A percentile compares a stretch with the other conserved stretches of the same genome.
These are phyloP conservation scores for Sanderia malayensis DNA, from an alignment of 30 jellyfish, hydroid and myxozoan genomes.

Conservation along the genomic window DNA sequence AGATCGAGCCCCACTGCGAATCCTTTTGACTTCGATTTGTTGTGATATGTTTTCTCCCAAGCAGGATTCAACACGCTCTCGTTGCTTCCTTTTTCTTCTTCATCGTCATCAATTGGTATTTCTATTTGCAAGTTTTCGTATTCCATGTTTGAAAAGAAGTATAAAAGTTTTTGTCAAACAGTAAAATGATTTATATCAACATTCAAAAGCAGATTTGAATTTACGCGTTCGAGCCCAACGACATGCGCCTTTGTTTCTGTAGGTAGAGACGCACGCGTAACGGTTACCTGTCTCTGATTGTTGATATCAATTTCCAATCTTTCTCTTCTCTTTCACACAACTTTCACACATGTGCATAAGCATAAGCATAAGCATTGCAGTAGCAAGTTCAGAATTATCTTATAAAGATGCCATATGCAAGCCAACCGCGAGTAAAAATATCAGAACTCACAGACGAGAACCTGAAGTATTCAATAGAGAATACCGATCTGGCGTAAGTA, in stretches of 20 bases:
- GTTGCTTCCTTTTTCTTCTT: constrained; percentile 6
- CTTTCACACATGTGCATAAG: too few relatives aligned
- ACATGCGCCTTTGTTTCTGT: too few relatives aligned
- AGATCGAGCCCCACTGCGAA: constrained; percentile 79
- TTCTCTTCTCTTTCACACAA: too few relatives aligned
- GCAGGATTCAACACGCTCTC: constrained; percentile 28
- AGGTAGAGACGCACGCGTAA: too few relatives aligned
- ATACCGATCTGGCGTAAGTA: constrained; percentile 88
- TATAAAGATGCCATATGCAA: constrained; percentile 95
- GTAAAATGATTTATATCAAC: too few relatives aligned
- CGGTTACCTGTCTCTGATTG: too few relatives aligned
- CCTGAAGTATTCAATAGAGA: constrained; percentile 78
- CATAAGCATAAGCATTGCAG: too few relatives aligned
- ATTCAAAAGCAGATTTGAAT: too few relatives aligned
- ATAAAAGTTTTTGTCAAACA: too few relatives aligned
- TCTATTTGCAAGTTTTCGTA: constrained; percentile 83
- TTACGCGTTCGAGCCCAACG: too few relatives aligned
- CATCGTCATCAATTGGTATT: constrained; percentile 64
- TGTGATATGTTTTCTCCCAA: constrained; percentile 82
- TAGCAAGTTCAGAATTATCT: too few relatives aligned
- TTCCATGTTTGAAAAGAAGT: constrained; percentile 50
- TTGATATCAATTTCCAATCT: too few relatives aligned
- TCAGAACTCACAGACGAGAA: constrained; percentile 88
- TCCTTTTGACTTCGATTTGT: constrained; percentile 48
- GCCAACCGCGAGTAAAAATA: constrained; percentile 94